Percentiles rank a stretch among this genome's conserved stretches.
Conservation (phyloP, 2,797 vertebrate species). For the Microchirus variegatus region DNA sequence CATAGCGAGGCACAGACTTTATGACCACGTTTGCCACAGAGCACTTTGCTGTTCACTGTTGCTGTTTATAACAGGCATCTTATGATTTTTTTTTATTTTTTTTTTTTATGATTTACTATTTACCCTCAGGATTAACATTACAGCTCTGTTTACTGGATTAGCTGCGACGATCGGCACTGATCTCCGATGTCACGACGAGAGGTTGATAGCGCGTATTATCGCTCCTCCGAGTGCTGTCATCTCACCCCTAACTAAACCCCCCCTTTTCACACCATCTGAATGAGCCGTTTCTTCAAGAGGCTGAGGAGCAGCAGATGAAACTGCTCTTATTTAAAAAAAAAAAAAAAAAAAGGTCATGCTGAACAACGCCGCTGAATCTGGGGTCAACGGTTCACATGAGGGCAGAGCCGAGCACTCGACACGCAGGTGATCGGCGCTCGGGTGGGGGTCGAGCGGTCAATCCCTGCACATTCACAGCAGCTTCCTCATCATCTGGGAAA, state of each 20-base stretch:
- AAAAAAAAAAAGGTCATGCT: conserved; percentile 3
- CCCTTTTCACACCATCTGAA: conserved; percentile 12
- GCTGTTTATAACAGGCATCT: conserved; percentile 30
- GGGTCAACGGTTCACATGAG: conserved; percentile 23
- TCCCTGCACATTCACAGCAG: conserved; percentile 45
- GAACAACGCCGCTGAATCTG: background rate
- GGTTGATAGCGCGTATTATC: conserved; percentile 34
- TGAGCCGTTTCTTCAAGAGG: conserved; percentile 25
- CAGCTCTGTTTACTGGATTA: conserved; percentile 57
- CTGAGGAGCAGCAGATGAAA: conserved; percentile 7
- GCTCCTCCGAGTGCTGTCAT: conserved; percentile 34
- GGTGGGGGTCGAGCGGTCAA: conserved; percentile 40
- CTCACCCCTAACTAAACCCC: conserved; percentile 21
- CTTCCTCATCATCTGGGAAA: conserved; percentile 12
- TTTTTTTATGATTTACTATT: conserved; percentile 45
- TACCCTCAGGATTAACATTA: conserved; percentile 56
- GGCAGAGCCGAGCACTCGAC: conserved; percentile 28
- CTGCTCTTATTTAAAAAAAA: conserved; percentile 12
- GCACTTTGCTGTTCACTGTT: conserved; percentile 22
- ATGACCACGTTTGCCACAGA: conserved; percentile 16
- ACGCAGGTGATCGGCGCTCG: conserved; percentile 17
- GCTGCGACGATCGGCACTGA: conserved; percentile 56
- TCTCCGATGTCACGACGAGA: conserved; percentile 39
- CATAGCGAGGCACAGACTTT: conserved; percentile 1
- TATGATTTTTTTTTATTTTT: conserved; percentile 10